Base-by-base conservation (phyloP, 2,888 invertebrate genomes). In the Opisthograptis luteolata region DNA sequence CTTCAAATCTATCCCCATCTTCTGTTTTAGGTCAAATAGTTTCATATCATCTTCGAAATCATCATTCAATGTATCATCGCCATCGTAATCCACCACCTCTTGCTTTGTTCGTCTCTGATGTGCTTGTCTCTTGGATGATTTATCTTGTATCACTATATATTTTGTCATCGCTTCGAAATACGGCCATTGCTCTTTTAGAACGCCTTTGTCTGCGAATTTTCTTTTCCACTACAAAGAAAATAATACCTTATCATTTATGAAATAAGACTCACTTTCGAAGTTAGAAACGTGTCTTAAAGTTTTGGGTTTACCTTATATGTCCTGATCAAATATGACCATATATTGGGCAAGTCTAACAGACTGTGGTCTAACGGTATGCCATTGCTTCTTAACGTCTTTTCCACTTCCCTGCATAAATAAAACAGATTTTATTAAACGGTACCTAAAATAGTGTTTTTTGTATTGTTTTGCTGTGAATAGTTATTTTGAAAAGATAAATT, bases 41-140 rank as follows among this genome's bases (percentile, higher is more conserved):
- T 87, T 89, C 61, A 89, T 81, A 40, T 90, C 87, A 42, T 89
- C 89, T 25, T 88, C 89, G 5, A 58, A 73, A 40, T 87, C 85
- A 8, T 83, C 81, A 13, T 73, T 30, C 9, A 9, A n/a, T n/a
- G n/a, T n/a, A n/a, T n/a, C 39, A 1, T n/a, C 15, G 14, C 68
- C 70, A 13, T 72, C 66, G 13, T 62, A 62, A 7, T 61, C 50
- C 2, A 51, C 56, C 0, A 49, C 45, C 9, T 68, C 62, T 13
- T 60, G 60, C 17, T 65, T 70, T n/a, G 64, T 59, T 12, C 58
- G 61, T 14, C 63, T 71, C 28, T 68, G 65, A 20, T 63, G 22
- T 3, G n/a, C 64, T 14, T 64, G 62, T 5, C 62, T 60, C 0
- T 66, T 64, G 1, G 57, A 40, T 17, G 64, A 66, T 20, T 65